phyloP scores from a whole-genome alignment of 2,113 vertebrate species.

The Carlito syrichta region DNA sequence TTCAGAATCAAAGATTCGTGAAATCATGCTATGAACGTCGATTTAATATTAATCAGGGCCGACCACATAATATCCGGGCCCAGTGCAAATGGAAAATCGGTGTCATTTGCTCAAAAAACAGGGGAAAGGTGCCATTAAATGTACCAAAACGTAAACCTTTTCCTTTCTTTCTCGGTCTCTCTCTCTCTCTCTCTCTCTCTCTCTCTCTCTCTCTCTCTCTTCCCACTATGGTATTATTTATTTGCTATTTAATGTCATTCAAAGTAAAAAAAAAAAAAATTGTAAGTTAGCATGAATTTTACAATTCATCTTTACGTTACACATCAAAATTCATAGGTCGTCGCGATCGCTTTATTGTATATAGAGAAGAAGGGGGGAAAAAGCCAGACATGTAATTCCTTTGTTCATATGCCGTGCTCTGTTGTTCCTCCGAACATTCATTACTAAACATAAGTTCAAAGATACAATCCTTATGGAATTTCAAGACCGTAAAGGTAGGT shows the following conservation, averaged over 20 bases:
- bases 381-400: too few species aligned
- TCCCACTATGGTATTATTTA: neutral
- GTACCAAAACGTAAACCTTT: neutral
- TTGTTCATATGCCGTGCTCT: neutral
- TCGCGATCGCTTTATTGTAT: rapidly evolving
- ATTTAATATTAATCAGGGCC: neutral
- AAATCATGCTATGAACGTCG: neutral
- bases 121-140: neutral
- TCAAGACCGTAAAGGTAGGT: too few species aligned
- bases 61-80: neutral
- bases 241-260: neutral
- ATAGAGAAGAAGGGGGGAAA: neutral
- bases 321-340: neutral
- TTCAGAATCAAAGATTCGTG: neutral
- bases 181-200: neutral
- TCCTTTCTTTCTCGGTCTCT: neutral
- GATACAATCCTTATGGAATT: neutral
- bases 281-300: neutral
- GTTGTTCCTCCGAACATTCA: rapidly evolving
- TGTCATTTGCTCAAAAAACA: neutral
- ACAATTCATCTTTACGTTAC: neutral
- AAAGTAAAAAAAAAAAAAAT: neutral
- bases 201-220: rapidly evolving
- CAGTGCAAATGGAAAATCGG: neutral
- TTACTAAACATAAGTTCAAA: neutral